Evolutionary conservation across 2,888 invertebrate species (phyloP), one percentile per base, ranked within the genome.

Genomic region (Carpatolechia fugitivella): DNA sequence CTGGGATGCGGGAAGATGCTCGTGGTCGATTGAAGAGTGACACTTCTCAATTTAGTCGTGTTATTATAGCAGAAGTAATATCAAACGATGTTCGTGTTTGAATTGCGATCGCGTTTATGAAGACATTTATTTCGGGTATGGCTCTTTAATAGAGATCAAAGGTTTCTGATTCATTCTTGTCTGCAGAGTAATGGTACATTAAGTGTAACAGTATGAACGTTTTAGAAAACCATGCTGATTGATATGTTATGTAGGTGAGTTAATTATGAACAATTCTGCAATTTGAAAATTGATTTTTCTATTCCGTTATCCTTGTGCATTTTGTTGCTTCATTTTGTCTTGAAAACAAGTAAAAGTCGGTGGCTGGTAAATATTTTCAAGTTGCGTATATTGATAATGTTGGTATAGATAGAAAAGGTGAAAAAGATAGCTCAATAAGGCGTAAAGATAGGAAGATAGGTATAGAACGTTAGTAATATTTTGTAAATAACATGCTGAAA

Each of bases 1-100:
- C 72, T 72, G 70, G 69, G 66, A 74, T 70, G 70, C 72, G 73
- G 64, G 64, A 69, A 71, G 70, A 72, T 69, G 71, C 63, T 66
- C 63, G 60, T 61, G 64, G 62, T 65, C 52, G 57, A 57, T 55
- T 56, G 59, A 53, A 54, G 56, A 63, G 53, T 66, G 65, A 68
- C 65, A 70, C 64, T 66, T 68, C 71, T 72, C 68, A 64, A 69
- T 73, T 73, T 73, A 62, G 63, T 63, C 59, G 49, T 31, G 55
- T 67, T 56, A 55, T 53, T 56, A 57, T 56, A 40, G 58, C 41
- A 63, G 58, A 61, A 61, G 60, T 36, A 53, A 54, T 56, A 56
- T 56, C 56, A 56, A 54, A 56, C 49, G 53, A 6, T 53, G 36
- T 53, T 56, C 29, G 44, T 55, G 51, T 56, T 52, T 52, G 52